A percentile compares a stretch with the other conserved stretches of the same genome.
Conservation (phyloP, 1,140 invertebrate genomes). For the Phocides pigmalion region DNA sequence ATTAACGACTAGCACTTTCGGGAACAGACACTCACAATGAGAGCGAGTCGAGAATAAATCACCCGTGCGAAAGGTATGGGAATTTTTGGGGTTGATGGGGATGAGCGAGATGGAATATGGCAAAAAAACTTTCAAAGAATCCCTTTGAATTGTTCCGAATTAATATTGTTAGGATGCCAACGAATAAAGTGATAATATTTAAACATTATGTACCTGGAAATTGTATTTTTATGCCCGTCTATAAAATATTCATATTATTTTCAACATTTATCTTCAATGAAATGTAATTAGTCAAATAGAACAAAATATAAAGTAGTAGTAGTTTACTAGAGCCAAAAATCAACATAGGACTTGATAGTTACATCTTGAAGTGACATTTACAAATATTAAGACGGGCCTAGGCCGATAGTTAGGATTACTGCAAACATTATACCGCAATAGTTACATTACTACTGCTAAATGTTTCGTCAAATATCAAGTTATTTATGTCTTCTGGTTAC, state of each 20-base stretch:
- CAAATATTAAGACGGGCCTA: constrained; percentile 17
- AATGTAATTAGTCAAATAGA: neutral
- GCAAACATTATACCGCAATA: neutral
- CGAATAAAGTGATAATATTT: neutral
- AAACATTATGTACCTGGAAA: neutral
- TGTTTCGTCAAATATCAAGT: constrained; percentile 24
- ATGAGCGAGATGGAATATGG: constrained; percentile 53
- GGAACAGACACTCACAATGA: constrained; percentile 53
- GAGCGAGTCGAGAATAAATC: constrained; percentile 67
- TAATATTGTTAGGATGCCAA: neutral
- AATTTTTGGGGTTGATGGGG: constrained; percentile 40
- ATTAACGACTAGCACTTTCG: constrained; percentile 67
- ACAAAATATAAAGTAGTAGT: neutral
- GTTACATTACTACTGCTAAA: constrained; percentile 1
- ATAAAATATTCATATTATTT: too few relatives aligned
- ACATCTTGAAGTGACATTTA: constrained; percentile 19
- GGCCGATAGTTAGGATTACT: constrained; percentile 2
- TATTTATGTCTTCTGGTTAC: constrained; percentile 6
- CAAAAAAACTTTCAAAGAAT: constrained; percentile 61
- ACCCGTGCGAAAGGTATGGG: constrained; percentile 62
- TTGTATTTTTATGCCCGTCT: too few relatives aligned
- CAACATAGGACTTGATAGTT: neutral
- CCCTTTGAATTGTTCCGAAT: constrained; percentile 44
- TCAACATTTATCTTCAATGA: too few relatives aligned
- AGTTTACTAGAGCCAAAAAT: neutral